Evolutionary conservation across 2,113 vertebrate species (phyloP).

Genomic region (Cololabis saira): DNA sequence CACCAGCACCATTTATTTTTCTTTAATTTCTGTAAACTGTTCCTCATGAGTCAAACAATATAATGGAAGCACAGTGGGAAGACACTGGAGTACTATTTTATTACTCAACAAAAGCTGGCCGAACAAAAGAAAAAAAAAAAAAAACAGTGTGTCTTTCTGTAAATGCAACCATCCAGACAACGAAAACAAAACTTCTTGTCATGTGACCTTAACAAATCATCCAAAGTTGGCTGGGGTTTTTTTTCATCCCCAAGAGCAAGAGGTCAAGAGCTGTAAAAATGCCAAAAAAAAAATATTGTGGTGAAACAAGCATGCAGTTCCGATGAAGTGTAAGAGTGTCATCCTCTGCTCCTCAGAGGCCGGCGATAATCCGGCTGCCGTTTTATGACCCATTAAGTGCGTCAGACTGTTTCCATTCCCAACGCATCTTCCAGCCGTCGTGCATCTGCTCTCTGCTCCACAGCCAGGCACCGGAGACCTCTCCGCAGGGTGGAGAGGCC

Average conservation of each 20-base stretch:
- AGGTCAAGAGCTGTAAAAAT: conserved; percentile 10
- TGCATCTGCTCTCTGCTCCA: conserved; percentile 20
- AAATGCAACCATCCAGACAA: background rate
- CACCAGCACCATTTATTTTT: background rate
- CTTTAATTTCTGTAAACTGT: background rate
- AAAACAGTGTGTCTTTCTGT: no score
- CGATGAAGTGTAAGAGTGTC: conserved; percentile 37
- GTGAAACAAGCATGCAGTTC: background rate
- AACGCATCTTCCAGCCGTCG: conserved; percentile 43
- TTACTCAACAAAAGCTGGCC: no score
- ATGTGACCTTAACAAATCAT: conserved; percentile 7
- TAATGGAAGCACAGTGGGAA: background rate
- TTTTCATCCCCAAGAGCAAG: background rate
- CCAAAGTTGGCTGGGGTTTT: background rate
- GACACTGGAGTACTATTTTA: no score
- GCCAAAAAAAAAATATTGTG: conserved; percentile 5
- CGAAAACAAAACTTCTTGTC: background rate
- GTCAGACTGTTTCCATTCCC: conserved; percentile 70
- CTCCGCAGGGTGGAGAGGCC: conserved; percentile 6
- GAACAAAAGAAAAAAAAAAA: no score
- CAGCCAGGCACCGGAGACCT: conserved; percentile 25
- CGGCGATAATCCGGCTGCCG: conserved; percentile 50
- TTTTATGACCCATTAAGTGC: conserved; percentile 68
- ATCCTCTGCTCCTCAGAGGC: conserved; percentile 36
- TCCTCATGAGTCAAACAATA: no score